Evolutionary conservation across 1,140 invertebrate species (phyloP), one percentile per base, ranked within the genome.

Genomic region (Marisa cornuarietis): DNA sequence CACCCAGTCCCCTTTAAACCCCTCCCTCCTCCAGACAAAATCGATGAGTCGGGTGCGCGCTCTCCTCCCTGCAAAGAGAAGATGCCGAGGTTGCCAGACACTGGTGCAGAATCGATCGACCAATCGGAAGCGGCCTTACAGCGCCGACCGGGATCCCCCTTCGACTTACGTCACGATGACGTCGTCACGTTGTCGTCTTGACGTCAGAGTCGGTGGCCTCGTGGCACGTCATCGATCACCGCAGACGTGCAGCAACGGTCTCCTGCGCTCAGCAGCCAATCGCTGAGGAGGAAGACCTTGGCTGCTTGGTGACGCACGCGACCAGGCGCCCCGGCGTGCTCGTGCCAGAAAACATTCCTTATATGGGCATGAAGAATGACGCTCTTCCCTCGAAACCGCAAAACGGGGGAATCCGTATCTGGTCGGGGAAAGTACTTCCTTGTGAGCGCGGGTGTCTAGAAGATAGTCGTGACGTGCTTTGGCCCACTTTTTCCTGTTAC

Each of bases 321-420:
- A 2, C 13, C 13, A 31, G 65, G 65, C 22, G 2, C 22, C 65
- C 65, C 22, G 65, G n/a, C 22, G 65, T 6, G 65, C 13, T 18
- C n/a, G 65, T 68, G 65, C 65, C 22, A 31, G 65, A n/a, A 68
- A 68, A 68, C 22, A 24, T 68, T 68, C 65, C 65, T 68, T 68
- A 68, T 68, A 68, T 68, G 65, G 65, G 26, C 65, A 68, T 68
- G 65, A 68, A n/a, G 65, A 68, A 68, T 68, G n/a, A 31, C 65
- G 65, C n/a, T 31, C 65, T 58, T 18, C 16, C 16, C 16, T 18
- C 54, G 16, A 18, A 68, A 14, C 26, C 14, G 11, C 10, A 31
- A 24, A n/a, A 24, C 26, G 65, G 65, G 65, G 65, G 65, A 68
- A 68, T n/a, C 65, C 65, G 65, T 68, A 31, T 68, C 26, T 68